Evolutionary conservation across 2,113 vertebrate species (phyloP).

Genomic region (Burhinus bistriatus): DNA sequence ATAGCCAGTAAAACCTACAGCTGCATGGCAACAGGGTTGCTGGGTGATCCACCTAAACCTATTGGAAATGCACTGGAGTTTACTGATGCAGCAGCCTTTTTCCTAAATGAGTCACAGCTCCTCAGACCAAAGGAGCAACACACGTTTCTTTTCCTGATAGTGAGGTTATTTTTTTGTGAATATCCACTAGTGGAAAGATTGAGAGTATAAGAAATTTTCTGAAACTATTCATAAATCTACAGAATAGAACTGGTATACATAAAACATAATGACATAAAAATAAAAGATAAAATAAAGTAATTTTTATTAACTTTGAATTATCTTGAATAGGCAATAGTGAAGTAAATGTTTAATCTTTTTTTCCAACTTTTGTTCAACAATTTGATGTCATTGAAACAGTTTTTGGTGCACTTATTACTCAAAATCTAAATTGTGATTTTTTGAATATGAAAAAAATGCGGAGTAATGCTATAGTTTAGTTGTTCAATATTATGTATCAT

Average conservation of each 20-base stretch:
- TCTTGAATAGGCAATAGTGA: neutral
- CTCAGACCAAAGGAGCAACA: fast-evolving
- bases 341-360: neutral
- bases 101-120: neutral
- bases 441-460: neutral
- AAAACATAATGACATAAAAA: neutral
- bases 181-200: neutral
- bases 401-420: neutral
- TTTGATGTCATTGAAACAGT: neutral
- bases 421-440: neutral
- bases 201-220: neutral
- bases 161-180: neutral
- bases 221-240: neutral
- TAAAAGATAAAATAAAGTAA: neutral
- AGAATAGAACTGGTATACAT: neutral
- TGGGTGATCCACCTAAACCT: neutral
- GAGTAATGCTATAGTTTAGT: neutral
- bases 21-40: neutral
- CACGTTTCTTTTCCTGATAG: neutral
- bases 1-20: neutral
- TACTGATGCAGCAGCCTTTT: neutral
- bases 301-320: neutral
- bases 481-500: neutral
- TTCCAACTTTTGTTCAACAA: neutral
- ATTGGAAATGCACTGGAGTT: neutral